Base-by-base conservation (phyloP, 1,140 invertebrate genomes). In the Anadara kagoshimensis region DNA sequence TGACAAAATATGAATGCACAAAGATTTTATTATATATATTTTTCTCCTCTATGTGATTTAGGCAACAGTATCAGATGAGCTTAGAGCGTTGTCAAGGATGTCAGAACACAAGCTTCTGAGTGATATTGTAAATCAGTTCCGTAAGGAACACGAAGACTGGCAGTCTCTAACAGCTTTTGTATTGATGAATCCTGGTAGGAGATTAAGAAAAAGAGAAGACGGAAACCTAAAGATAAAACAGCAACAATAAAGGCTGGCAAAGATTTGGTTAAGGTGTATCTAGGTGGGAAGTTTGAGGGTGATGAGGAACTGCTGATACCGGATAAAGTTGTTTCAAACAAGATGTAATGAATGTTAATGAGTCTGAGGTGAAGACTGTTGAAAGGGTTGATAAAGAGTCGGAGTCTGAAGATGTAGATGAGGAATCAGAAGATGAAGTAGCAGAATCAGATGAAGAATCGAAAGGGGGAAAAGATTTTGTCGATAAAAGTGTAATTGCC, bases 121-220 rank as follows among this genome's bases (percentile, higher is more conserved):
- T 53, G 62, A 70, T 5, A 62, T 54, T 14, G 82, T 85, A 8
- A 57, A 65, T 18, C 59, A 67, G 24, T 85, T 82, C 58, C 66
- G 82, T 22, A 41, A 65, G 16, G 66, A 81, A 44, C 84, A 85
- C 68, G 43, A 66, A 5, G 84, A 85, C 59, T 85, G 84, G 84
- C 75, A 68, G 22, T 77, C 78, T 51, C 61, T 85, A 22, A 75
- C 81, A 18, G 79, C 78, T 10, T 85, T 77, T 66, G 43, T 85
- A 2, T 54, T 80, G 14, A 68, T 53, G 10, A 79, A 83, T 69
- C 70, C 78, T 56, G 76, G 82, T 8, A 78, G 82, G 20, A 47
- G 84, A 12, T 69, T 24, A 69, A 81, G 62, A 81, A 79, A 53
- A 81, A 82, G 49, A 80, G 80, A 54, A 75, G 77, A 49, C 63